phyloP scores from a whole-genome alignment of 2,797 vertebrate genomes.

The Labeo calbasu region DNA sequence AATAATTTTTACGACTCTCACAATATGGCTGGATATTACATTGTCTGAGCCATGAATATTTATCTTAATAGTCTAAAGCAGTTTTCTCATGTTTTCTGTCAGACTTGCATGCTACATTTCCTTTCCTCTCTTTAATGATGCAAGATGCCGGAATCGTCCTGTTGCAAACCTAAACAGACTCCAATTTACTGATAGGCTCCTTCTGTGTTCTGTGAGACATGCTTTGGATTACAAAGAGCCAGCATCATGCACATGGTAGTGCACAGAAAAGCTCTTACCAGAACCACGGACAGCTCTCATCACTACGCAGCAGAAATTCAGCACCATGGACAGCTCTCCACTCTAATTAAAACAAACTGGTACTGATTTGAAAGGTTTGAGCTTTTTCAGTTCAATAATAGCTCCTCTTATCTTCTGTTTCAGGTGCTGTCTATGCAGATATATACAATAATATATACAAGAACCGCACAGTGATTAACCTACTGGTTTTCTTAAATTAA shows the following conservation, averaged over 20 bases:
- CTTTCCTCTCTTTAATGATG: constrained; percentile 19
- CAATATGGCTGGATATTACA: neutral
- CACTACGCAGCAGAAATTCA: neutral
- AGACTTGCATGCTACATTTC: constrained; percentile 21
- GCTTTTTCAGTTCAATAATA: neutral
- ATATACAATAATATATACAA: neutral
- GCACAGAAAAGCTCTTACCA: neutral
- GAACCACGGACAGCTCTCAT: neutral
- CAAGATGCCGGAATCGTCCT: neutral
- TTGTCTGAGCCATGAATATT: constrained; percentile 9
- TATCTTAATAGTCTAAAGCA: neutral
- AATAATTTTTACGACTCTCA: constrained; percentile 21
- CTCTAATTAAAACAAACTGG: neutral
- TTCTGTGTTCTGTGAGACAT: constrained; percentile 5
- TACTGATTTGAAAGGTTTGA: neutral
- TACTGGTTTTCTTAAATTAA: constrained; percentile 4
- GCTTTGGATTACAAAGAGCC: constrained; percentile 2
- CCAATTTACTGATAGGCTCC: neutral
- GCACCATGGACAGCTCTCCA: constrained; percentile 11
- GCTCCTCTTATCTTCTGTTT: neutral
- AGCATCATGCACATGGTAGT: neutral
- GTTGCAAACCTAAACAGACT: neutral
- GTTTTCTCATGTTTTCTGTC: constrained; percentile 25
- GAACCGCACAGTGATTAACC: neutral
- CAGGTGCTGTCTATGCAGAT: neutral